Conservation (phyloP, 2,797 vertebrate species). For the Cephalopachus bancanus region DNA sequence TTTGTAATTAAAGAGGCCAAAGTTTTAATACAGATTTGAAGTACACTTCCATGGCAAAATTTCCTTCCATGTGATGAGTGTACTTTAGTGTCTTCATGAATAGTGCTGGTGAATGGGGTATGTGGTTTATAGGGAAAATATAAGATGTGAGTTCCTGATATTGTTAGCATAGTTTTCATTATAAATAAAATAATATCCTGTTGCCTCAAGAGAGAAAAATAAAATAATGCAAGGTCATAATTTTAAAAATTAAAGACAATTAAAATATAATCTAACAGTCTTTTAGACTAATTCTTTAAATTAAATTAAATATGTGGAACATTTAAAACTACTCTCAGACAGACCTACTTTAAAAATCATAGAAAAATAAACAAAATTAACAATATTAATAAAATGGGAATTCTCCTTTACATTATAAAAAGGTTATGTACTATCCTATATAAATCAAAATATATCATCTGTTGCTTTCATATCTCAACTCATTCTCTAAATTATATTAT, state of each 20-base stretch:
- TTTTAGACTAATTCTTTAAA: slow-evolving; percentile 41
- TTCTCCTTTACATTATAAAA: neutral
- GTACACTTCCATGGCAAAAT: neutral
- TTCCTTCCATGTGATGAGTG: neutral
- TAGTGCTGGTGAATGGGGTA: neutral
- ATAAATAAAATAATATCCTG: neutral
- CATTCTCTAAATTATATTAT: neutral
- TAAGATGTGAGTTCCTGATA: neutral
- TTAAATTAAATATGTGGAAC: neutral
- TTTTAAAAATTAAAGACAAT: neutral
- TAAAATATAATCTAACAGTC: slow-evolving; percentile 2
- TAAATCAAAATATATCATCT: neutral
- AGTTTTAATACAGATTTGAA: neutral
- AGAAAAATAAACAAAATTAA: neutral
- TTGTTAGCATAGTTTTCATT: slow-evolving; percentile 22
- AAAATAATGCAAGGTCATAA: neutral
- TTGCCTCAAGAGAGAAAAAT: slow-evolving; percentile 13
- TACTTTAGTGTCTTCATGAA: neutral
- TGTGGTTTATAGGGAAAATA: neutral
- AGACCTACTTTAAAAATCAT: neutral
- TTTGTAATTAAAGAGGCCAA: neutral
- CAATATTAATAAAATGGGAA: neutral
- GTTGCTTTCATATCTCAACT: neutral
- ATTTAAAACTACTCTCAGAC: neutral
- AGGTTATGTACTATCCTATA: neutral